phyloP scores from a whole-genome alignment of 1,140 invertebrate species.

The Holcopasites calliopsidis region DNA sequence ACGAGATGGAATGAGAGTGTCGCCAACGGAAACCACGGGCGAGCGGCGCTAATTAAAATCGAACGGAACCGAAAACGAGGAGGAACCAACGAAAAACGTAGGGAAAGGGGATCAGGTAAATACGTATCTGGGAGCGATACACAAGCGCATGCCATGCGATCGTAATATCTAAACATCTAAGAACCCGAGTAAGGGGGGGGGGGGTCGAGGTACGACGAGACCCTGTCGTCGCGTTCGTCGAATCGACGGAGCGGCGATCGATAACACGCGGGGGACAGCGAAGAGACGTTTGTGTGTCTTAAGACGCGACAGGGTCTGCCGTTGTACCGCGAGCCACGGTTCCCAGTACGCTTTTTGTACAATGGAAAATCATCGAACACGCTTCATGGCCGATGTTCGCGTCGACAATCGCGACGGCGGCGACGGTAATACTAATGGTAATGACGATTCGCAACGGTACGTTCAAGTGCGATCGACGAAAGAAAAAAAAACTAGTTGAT shows the following conservation, averaged over 20 bases:
- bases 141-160: slow-evolving; percentile 74
- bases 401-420: slow-evolving; percentile 12
- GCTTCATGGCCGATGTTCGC: no score
- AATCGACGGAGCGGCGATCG: slow-evolving; percentile 41
- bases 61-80: not conserved
- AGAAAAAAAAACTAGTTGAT: slow-evolving; percentile 7
- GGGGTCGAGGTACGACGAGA: slow-evolving; percentile 45
- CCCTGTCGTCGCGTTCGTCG: slow-evolving; percentile 46
- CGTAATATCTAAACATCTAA: slow-evolving; percentile 58
- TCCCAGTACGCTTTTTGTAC: no score
- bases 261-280: slow-evolving; percentile 42
- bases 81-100: not conserved
- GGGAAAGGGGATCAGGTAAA: slow-evolving; percentile 4
- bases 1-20: slow-evolving; percentile 34
- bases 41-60: slow-evolving; percentile 11
- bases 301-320: slow-evolving; percentile 48
- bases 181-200: slow-evolving; percentile 58
- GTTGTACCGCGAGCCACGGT: slow-evolving; percentile 1
- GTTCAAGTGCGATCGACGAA: slow-evolving; percentile 6
- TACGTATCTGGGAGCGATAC: slow-evolving; percentile 45
- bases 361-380: no score
- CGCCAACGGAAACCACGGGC: slow-evolving; percentile 15
- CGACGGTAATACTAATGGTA: slow-evolving; percentile 53
- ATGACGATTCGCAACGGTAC: slow-evolving; percentile 21
- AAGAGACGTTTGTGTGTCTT: slow-evolving; percentile 33